Base-by-base conservation (phyloP, 2,888 invertebrate species). In the Callyntrura guangdongensis region DNA sequence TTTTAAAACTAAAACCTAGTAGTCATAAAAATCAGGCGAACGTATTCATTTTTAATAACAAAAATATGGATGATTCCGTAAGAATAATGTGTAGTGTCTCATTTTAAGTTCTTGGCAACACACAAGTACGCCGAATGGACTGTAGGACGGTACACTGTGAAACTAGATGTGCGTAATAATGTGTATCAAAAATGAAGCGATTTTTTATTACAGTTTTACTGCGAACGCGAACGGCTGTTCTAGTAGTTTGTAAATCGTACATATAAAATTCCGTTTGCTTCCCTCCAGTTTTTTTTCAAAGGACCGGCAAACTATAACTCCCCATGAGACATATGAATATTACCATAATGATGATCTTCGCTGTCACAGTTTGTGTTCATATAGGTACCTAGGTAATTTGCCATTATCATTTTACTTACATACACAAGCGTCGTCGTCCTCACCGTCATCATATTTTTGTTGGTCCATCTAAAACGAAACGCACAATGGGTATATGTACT, bases 321-420 rank as follows among this genome's bases (percentile, higher is more conserved):
- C 82, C 47, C 86, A 86, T 90, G 86, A 90, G 36, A 90, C 84
- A 89, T 45, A 77, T 79, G 79, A 79, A 79, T 79, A 79, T 79
- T 79, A 56, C 79, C 53, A 79, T 79, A 56, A 89, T 67, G 67
- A 79, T 89, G 79, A 45, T 77, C 64, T 14, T 89, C 56, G n/a
- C 27, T 56, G 20, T 79, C 53, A 14, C 79, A 79, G 17, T 79
- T 56, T 17, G 79, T 56, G 56, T 77, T 77, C 72, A 77, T 79
- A 79, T 79, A 79, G 56, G 79, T 79, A 79, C 56, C 56, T 79
- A 56, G 79, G 79, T 79, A 79, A 79, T 79, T 79, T 79, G 79
- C 79, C 79, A 79, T 25, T 56, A 79, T 56, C 79, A 79, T 79
- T 79, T 79, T 59, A 36, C 36, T 36, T 36, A 36, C 36, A 36